phyloP scores from a whole-genome alignment of 2,113 vertebrate genomes.

The Phycodurus eques region DNA sequence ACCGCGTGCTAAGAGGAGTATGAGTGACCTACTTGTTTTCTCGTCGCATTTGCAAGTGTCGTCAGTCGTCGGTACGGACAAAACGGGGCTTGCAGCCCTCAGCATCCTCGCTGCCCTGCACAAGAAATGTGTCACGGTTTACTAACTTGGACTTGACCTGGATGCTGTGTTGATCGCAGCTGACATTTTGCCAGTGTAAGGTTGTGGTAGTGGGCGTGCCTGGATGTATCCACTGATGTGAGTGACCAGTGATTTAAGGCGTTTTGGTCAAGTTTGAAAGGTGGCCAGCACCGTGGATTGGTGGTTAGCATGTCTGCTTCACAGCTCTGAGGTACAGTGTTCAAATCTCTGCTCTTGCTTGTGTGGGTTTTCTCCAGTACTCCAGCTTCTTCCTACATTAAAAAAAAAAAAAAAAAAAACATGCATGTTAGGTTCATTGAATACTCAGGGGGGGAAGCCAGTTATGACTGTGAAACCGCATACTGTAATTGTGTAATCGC shows the following conservation, averaged over 20 bases:
- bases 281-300: background rate
- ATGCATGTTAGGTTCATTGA: background rate
- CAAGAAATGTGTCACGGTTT: constrained; percentile 37
- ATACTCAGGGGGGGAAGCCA: background rate
- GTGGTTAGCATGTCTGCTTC: background rate
- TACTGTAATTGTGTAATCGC: too few relatives aligned
- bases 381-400: background rate
- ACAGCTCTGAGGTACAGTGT: background rate
- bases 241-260: background rate
- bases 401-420: too few relatives aligned
- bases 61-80: constrained; percentile 6
- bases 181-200: constrained; percentile 27
- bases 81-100: constrained; percentile 20
- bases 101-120: constrained; percentile 43
- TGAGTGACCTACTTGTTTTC: constrained; percentile 48
- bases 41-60: background rate
- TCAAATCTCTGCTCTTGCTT: background rate
- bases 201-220: constrained; percentile 10
- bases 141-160: constrained; percentile 66
- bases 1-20: constrained; percentile 48
- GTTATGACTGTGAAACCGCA: too few relatives aligned
- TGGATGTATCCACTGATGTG: constrained; percentile 18
- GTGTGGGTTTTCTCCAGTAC: background rate
- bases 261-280: constrained; percentile 27
- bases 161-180: constrained; percentile 61